Percentiles rank a stretch among this genome's conserved stretches.
Conservation (phyloP, 2,113 vertebrate genomes). For the Pygathrix nemaeus region DNA sequence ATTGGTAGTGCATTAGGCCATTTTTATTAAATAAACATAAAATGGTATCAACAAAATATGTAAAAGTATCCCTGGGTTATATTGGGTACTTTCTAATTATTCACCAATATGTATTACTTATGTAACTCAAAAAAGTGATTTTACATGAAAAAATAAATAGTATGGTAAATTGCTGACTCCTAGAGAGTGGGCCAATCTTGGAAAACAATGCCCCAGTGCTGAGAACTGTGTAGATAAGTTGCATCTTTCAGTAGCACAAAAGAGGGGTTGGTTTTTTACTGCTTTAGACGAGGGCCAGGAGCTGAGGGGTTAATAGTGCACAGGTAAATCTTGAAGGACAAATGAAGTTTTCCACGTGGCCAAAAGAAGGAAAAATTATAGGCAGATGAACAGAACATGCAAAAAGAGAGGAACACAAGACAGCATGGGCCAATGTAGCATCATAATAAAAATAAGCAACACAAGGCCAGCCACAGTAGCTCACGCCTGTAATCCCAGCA, state of each 20-base stretch:
- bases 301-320: rapidly evolving
- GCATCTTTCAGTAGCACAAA: neutral
- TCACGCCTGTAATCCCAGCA: too few relatives aligned
- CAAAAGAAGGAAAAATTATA: neutral
- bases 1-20: neutral
- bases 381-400: neutral
- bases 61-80: neutral
- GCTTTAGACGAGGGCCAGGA: neutral
- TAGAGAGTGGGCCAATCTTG: neutral
- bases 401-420: neutral
- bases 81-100: neutral
- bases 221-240: neutral
- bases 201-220: neutral
- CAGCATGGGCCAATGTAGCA: rapidly evolving
- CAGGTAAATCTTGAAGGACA: neutral
- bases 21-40: neutral
- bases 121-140: neutral
- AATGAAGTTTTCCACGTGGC: neutral
- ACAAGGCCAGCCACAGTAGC: too few relatives aligned
- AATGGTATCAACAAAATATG: neutral
- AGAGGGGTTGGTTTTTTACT: neutral
- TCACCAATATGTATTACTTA: neutral
- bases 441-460: neutral
- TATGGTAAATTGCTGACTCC: neutral
- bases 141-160: neutral